Base-by-base conservation (phyloP, 1,140 invertebrate species). In the Gryon sp. region DNA sequence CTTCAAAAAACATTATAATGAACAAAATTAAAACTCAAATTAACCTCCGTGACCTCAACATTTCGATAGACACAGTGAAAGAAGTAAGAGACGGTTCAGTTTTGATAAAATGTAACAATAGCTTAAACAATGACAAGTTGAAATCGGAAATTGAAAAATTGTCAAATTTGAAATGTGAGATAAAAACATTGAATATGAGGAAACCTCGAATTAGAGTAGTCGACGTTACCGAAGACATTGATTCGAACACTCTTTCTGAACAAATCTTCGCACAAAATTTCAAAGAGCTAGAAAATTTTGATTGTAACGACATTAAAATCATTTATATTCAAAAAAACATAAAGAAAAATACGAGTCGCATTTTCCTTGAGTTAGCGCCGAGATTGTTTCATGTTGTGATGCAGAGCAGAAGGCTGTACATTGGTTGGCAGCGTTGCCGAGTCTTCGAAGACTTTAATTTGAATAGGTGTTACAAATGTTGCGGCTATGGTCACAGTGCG, bases 381-480 rank as follows among this genome's bases (percentile, higher is more conserved):
- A 36, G 14, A 12, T 14, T 14, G n/a, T 36, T 14, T 12, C 11
- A 14, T 2, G 14, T 5, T 1, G 6, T 12, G 14, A 36, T 36
- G 32, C 2, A 18, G 3, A 8, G 3, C 7, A 16, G 38, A 16
- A 41, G 2, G 1, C 1, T 41, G 2, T 50, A 32, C 24, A 11
- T 50, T 0, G 46, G 30, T 6, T 57, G 38, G 38, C 20, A 55
- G n/a, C 18, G 50, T 1, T 55, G 20, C 12, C 15, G 19, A 4
- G n/a, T 38, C 15, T 38, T 9, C n/a, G 50, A 55, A 16, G 32
- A 38, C 14, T 26, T 9, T 40, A 55, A 38, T 40, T 6, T 55
- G 0, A 55, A 7, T 24, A 5, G 50, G 4, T 55, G 50, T 11
- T 55, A 16, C 30, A 55, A 26, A 9, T 55, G 50, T 19, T 15